Evolutionary conservation across 2,797 vertebrate genomes (phyloP).

Genomic region (Anguilla marmorata): DNA sequence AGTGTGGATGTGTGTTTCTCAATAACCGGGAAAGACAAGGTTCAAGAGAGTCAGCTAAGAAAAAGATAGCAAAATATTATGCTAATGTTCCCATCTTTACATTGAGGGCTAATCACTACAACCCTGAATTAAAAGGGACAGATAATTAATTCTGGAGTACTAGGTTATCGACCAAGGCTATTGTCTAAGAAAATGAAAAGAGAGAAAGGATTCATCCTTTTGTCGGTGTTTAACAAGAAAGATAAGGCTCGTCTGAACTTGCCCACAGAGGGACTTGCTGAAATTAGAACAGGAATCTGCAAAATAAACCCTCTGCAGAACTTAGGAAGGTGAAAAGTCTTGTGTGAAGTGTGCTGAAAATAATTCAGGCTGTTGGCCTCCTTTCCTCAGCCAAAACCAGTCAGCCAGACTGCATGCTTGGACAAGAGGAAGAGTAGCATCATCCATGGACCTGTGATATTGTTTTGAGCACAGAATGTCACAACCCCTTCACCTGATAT

Average conservation of each 20-base stretch:
- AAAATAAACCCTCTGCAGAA: constrained; percentile 33
- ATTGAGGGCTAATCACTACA: constrained; percentile 75
- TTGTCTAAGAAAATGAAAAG: constrained; percentile 70
- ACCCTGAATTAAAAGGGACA: constrained; percentile 76
- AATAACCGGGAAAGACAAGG: constrained; percentile 56
- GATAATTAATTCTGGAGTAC: constrained; percentile 81
- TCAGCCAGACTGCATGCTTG: constrained; percentile 44
- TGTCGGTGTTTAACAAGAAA: constrained; percentile 60
- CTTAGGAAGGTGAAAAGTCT: constrained; percentile 42
- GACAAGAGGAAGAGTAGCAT: constrained; percentile 32
- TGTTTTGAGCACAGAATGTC: constrained; percentile 11
- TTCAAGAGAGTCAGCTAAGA: constrained; percentile 74
- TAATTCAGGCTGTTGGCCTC: constrained; percentile 46
- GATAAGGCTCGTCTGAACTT: constrained; percentile 57
- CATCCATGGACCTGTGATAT: constrained; percentile 25
- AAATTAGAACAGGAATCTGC: constrained; percentile 54
- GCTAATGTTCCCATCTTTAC: constrained; percentile 76
- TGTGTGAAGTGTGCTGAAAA: constrained; percentile 29
- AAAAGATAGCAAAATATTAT: constrained; percentile 82
- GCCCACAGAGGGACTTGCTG: constrained; percentile 42
- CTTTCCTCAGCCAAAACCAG: constrained; percentile 31
- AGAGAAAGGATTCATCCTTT: constrained; percentile 53
- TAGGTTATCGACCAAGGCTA: constrained; percentile 72
- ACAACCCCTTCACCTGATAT: constrained; percentile 8
- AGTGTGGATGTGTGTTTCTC: constrained; percentile 45